phyloP scores from a whole-genome alignment of 1,140 invertebrate genomes.

The Drosophila arawakana region DNA sequence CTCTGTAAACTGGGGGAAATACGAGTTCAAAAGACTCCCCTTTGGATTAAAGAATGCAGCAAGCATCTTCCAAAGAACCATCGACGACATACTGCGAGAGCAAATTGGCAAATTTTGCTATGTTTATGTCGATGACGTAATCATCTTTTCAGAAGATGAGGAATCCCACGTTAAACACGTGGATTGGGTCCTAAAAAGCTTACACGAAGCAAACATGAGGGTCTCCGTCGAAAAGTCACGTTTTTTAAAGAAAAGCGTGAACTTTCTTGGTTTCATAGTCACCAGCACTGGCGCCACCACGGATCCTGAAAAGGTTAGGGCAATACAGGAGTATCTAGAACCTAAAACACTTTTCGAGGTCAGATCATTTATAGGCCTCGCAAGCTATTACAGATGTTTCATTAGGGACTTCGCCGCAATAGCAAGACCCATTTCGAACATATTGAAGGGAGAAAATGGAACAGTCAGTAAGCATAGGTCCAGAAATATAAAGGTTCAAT shows the following conservation, averaged over 20 bases:
- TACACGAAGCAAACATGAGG: constrained; percentile 81
- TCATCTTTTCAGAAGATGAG: constrained; percentile 25
- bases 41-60: constrained; percentile 65
- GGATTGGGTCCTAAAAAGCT: constrained; percentile 30
- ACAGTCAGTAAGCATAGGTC: constrained; percentile 23
- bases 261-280: too few relatives aligned
- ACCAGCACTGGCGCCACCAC: too few relatives aligned
- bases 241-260: too few relatives aligned
- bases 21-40: constrained; percentile 82
- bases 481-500: constrained; percentile 14
- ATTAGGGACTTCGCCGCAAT: constrained; percentile 39
- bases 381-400: constrained; percentile 46
- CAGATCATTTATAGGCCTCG: constrained; percentile 44
- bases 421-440: constrained; percentile 21
- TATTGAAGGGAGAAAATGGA: constrained; percentile 33
- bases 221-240: background rate
- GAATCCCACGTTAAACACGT: background rate
- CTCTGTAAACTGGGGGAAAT: background rate
- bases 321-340: too few relatives aligned
- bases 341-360: background rate
- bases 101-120: background rate
- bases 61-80: constrained; percentile 35
- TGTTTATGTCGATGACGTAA: constrained; percentile 20
- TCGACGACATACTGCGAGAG: constrained; percentile 33
- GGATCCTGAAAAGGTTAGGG: too few relatives aligned